Evolutionary conservation across 2,113 vertebrate species (phyloP).

Genomic region (Columba janthina): DNA sequence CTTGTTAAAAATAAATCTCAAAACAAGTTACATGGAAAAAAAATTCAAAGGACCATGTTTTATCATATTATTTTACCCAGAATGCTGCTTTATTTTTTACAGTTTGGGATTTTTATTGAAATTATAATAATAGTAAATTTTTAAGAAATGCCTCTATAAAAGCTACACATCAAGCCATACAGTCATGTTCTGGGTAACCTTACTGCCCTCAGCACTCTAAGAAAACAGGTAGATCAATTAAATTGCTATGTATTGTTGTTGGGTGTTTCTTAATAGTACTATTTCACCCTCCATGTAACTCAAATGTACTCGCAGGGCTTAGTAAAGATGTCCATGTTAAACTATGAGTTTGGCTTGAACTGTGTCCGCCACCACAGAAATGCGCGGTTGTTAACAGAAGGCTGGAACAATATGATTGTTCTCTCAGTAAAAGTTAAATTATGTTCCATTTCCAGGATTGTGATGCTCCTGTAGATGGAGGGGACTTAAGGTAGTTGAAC

Average conservation of each 20-base stretch:
- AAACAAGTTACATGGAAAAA: slow-evolving; percentile 27
- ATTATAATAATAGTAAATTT: background rate
- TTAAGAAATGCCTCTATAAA: slow-evolving; percentile 6
- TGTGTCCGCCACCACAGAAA: background rate
- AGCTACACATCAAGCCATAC: background rate
- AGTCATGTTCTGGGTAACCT: background rate
- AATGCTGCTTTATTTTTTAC: background rate
- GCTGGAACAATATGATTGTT: background rate
- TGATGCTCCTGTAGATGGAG: background rate
- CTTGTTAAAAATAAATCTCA: slow-evolving; percentile 61
- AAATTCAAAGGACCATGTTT: background rate
- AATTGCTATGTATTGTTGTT: background rate
- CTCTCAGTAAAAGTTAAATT: background rate
- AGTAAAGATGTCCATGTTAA: slow-evolving; percentile 13
- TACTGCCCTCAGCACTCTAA: background rate
- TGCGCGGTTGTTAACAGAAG: background rate
- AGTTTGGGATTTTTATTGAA: background rate
- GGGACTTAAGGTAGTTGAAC: background rate
- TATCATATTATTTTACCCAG: background rate
- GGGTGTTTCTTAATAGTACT: background rate
- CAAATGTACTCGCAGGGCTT: background rate
- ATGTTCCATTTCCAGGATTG: background rate
- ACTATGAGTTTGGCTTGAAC: background rate
- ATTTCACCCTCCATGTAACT: slow-evolving; percentile 20
- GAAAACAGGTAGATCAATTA: slow-evolving; percentile 44